Conservation (phyloP, 2,888 invertebrate species). For the Luperina testacea region DNA sequence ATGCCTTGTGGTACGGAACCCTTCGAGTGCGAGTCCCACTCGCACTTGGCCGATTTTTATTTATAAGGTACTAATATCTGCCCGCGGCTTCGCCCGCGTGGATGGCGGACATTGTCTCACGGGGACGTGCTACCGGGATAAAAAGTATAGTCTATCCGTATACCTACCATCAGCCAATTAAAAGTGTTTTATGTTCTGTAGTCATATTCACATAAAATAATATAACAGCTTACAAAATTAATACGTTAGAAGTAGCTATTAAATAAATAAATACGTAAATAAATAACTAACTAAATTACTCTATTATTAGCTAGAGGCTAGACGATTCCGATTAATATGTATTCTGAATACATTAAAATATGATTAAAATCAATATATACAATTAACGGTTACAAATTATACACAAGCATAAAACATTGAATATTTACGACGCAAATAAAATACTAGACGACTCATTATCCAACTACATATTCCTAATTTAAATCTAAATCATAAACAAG, state of each 20-base stretch:
- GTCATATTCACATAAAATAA: neutral
- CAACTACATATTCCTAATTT: slow-evolving; percentile 28
- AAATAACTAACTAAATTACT: neutral
- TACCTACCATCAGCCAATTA: neutral
- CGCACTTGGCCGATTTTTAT: slow-evolving; percentile 51
- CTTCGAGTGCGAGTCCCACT: too few relatives aligned
- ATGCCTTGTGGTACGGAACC: too few relatives aligned
- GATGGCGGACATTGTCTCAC: neutral
- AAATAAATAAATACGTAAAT: too few relatives aligned
- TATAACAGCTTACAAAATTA: neutral
- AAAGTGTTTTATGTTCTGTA: neutral
- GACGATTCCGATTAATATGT: slow-evolving; percentile 15
- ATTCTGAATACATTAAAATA: slow-evolving; percentile 17
- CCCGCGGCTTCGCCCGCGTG: neutral
- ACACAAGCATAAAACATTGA: neutral
- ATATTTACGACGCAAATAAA: slow-evolving; percentile 41
- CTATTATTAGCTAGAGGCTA: slow-evolving; percentile 6
- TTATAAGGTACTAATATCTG: slow-evolving; percentile 35
- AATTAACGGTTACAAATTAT: slow-evolving; percentile 21
- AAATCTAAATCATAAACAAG: slow-evolving; percentile 15
- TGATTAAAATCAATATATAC: slow-evolving; percentile 21
- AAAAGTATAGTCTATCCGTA: neutral
- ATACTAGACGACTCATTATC: slow-evolving; percentile 7
- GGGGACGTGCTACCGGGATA: neutral
- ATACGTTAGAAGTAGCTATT: neutral